A percentile compares a stretch with the other conserved stretches of the same genome.
Evolutionary conservation across 2,888 invertebrate genomes (phyloP).

Genomic region (Rhaphigaster nebulosa): DNA sequence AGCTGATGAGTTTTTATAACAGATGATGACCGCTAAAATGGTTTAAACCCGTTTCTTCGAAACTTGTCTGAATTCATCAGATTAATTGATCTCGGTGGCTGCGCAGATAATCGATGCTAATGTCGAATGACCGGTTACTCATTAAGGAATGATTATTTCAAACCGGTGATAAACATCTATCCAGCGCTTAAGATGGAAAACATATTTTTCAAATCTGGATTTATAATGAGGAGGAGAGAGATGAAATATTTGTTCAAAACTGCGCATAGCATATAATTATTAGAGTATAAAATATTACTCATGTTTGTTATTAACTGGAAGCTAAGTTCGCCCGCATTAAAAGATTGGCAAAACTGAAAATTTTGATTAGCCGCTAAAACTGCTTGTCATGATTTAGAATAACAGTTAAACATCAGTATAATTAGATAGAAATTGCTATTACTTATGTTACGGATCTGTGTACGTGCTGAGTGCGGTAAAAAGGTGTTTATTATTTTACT

Average conservation of each 20-base stretch:
- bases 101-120: neutral
- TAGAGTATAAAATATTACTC: neutral
- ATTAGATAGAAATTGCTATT: too few species aligned
- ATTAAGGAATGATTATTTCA: neutral
- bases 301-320: neutral
- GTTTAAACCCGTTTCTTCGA: neutral
- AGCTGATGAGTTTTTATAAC: neutral
- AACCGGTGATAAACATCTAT: neutral
- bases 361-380: neutral
- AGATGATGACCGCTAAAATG: conserved; percentile 13
- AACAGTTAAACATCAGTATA: too few species aligned
- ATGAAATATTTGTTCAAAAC: neutral
- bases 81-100: neutral
- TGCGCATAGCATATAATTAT: neutral
- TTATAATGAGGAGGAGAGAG: neutral
- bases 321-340: neutral
- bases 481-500: too few species aligned
- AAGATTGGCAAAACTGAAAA: neutral
- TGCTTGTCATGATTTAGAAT: neutral
- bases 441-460: too few species aligned
- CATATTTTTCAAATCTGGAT: neutral
- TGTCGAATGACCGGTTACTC: neutral
- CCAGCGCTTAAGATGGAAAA: neutral
- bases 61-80: neutral
- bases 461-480: too few species aligned